A percentile compares a stretch with the other conserved stretches of the same genome.
Conservation (phyloP, 2,888 invertebrate genomes). For the Noctua fimbriata region DNA sequence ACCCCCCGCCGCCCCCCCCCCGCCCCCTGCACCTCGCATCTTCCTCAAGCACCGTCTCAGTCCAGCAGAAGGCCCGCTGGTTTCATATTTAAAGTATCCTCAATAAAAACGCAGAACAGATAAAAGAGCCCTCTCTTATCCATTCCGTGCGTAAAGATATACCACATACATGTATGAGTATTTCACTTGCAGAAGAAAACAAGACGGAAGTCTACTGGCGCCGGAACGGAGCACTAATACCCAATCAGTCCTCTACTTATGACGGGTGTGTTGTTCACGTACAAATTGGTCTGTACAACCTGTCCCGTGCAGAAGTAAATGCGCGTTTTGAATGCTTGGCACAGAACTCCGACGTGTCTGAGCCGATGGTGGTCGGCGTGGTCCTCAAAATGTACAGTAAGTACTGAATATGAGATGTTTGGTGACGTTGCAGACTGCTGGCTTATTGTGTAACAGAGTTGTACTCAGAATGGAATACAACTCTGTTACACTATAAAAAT, state of each 20-base stretch:
- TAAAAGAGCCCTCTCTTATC: neutral
- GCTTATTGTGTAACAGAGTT: too few species aligned
- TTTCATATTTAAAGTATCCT: too few species aligned
- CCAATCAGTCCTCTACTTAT: conserved; percentile 65
- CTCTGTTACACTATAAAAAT: neutral
- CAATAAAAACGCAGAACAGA: neutral
- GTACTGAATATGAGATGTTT: conserved; percentile 59
- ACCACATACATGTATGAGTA: neutral
- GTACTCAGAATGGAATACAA: neutral
- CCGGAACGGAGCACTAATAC: conserved; percentile 75
- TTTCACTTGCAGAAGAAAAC: conserved; percentile 68
- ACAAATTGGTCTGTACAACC: conserved; percentile 70
- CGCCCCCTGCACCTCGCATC: neutral
- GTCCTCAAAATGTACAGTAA: conserved; percentile 82
- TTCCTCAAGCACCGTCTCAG: neutral
- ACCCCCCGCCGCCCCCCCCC: too few species aligned
- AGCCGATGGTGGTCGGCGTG: conserved; percentile 76
- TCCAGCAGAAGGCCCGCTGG: too few species aligned
- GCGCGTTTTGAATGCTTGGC: conserved; percentile 82
- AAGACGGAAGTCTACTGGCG: conserved; percentile 81
- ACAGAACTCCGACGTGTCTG: conserved; percentile 83
- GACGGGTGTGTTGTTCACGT: conserved; percentile 68
- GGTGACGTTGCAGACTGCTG: neutral
- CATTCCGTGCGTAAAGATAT: neutral
- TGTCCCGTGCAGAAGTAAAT: conserved; percentile 77